Conservation (phyloP, 2,113 vertebrate species). For the Cynopterus brachyotis region DNA sequence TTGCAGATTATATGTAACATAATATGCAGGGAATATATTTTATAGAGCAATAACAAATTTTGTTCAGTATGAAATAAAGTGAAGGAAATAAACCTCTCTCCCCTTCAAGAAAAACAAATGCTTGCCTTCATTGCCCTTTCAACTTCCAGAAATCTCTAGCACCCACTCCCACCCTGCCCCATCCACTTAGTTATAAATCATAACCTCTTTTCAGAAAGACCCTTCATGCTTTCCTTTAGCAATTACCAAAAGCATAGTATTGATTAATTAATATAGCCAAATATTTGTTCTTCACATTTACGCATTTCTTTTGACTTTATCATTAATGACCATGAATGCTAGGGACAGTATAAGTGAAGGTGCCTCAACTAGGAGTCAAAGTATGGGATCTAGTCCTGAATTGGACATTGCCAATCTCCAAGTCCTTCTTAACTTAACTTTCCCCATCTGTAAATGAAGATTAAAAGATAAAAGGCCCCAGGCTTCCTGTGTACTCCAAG, state of each 20-base stretch:
- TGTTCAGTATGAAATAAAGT: not conserved
- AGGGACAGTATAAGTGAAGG: too few species aligned
- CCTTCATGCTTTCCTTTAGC: not conserved
- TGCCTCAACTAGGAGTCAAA: accelerated
- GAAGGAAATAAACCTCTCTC: not conserved
- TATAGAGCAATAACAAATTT: not conserved
- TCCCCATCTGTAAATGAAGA: not conserved
- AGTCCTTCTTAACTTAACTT: not conserved
- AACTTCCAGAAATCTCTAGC: not conserved
- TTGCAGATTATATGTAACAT: not conserved
- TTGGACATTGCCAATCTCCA: not conserved
- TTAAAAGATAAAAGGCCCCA: not conserved
- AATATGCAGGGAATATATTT: not conserved
- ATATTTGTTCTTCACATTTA: not conserved
- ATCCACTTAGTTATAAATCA: not conserved
- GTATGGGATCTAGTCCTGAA: not conserved
- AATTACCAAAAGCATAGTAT: not conserved
- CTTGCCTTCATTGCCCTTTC: not conserved
- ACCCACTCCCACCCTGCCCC: too few species aligned
- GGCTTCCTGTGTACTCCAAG: not conserved
- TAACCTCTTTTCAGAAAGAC: not conserved
- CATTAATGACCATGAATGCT: not conserved
- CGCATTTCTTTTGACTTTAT: not conserved
- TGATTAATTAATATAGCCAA: not conserved
- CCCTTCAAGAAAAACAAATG: not conserved